Evolutionary conservation across 2,888 invertebrate species (phyloP).

Genomic region (Apodemia duryi): DNA sequence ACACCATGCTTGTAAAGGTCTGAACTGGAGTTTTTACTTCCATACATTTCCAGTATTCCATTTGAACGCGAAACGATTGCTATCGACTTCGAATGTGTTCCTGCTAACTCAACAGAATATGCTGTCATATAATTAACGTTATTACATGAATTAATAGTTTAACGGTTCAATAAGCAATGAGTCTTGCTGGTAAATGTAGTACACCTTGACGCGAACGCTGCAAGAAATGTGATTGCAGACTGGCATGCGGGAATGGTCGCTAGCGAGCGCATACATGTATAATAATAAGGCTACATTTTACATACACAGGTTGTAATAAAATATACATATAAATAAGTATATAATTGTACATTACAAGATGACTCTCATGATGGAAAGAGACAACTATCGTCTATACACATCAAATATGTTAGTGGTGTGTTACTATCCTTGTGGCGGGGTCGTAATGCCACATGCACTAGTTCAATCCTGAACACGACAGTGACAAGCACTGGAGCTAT

Average conservation of each 20-base stretch:
- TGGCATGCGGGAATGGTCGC: conserved; percentile 22
- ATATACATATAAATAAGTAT: not conserved
- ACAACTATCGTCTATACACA: too few species aligned
- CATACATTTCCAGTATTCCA: too few species aligned
- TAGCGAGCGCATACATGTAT: conserved; percentile 6
- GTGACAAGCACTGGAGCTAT: too few species aligned
- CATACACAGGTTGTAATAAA: not conserved
- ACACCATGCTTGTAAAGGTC: too few species aligned
- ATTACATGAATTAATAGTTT: conserved; percentile 6
- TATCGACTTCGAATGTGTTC: not conserved
- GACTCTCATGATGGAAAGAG: too few species aligned
- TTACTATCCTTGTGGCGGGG: too few species aligned
- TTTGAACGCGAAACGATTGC: too few species aligned
- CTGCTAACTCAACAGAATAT: not conserved
- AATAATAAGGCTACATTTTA: not conserved
- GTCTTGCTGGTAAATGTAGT: conserved; percentile 52
- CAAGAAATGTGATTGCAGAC: conserved; percentile 38
- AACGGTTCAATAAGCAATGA: conserved; percentile 27
- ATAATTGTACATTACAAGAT: too few species aligned
- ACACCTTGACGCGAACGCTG: conserved; percentile 39
- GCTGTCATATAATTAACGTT: not conserved
- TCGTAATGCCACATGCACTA: too few species aligned
- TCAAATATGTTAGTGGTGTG: too few species aligned
- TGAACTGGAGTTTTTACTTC: too few species aligned
- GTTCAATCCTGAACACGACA: too few species aligned